These are phyloP conservation scores for Coleophora deauratella DNA, from an alignment of 2,888 invertebrate genomes.

Conservation along the genomic window DNA sequence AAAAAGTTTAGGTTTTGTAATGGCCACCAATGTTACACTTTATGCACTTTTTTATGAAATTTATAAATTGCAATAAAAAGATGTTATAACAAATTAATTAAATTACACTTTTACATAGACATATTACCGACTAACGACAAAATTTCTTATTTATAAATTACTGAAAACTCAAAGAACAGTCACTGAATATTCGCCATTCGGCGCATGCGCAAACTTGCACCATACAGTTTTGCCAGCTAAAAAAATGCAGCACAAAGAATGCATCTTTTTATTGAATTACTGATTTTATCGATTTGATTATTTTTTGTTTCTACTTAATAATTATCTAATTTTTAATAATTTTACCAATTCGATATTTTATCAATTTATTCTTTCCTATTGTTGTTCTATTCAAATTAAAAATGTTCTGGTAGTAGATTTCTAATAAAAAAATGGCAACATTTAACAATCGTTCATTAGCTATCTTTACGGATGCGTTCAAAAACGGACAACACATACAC, in stretches of 20 bases:
- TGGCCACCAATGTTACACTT: constrained; percentile 73
- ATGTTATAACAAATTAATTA: constrained; percentile 33
- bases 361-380: too few relatives aligned
- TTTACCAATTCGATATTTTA: too few relatives aligned
- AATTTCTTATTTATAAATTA: constrained; percentile 70
- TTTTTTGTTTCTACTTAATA: too few relatives aligned
- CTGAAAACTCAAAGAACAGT: constrained; percentile 69
- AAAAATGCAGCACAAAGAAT: not conserved
- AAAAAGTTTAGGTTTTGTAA: constrained; percentile 74
- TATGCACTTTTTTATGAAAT: constrained; percentile 50
- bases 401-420: too few relatives aligned
- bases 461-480: too few relatives aligned
- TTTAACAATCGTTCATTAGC: too few relatives aligned
- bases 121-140: constrained; percentile 64
- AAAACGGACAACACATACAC: too few relatives aligned
- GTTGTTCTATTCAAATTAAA: too few relatives aligned
- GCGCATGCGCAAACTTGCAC: constrained; percentile 73
- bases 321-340: too few relatives aligned
- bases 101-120: constrained; percentile 49
- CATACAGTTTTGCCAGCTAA: constrained; percentile 44
- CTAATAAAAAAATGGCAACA: too few relatives aligned
- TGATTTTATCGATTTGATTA: too few relatives aligned
- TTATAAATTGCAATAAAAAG: constrained; percentile 28
- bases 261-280: too few relatives aligned
- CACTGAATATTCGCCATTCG: constrained; percentile 72